Evolutionary conservation across 2,888 invertebrate species (phyloP), one percentile per base, ranked within the genome.

Genomic region (Caenorhabditis sp.): DNA sequence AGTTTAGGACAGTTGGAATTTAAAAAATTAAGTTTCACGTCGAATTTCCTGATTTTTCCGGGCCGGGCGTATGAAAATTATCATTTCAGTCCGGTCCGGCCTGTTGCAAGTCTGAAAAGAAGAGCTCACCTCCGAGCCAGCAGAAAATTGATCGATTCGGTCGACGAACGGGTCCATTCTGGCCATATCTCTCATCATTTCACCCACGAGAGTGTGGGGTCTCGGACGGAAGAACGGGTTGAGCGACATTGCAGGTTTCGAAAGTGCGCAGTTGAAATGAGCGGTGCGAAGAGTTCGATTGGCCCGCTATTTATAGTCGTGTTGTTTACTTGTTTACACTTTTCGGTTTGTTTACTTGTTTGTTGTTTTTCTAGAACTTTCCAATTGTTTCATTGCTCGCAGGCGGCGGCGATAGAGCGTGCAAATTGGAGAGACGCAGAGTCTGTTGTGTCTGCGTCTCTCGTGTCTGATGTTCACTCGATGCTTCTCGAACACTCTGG

Each of bases 341-440:
- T n/a, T n/a, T n/a, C n/a, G n/a, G n/a, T n/a, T n/a, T n/a, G n/a
- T n/a, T n/a, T n/a, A n/a, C n/a, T n/a, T n/a, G n/a, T n/a, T n/a
- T n/a, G n/a, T n/a, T n/a, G n/a, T n/a, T n/a, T n/a, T n/a, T 63
- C 63, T 52, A 32, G 63, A 63, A 63, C 17, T 2, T 63, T 63
- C 63, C 6, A 43, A 41, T 11, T 26, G 9, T 9, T 53, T 63
- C 63, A 2, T 41, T 15, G 13, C 50, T 26, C 17, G n/a, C 8
- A 11, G 5, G 27, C 9, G 22, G 15, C 13, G 17, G n/a, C 11
- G 43, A 43, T 22, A 43, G 20, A 43, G 63, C 52, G 43, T 15
- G 53, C 32, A 15, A 11, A 17, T 0, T 8, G 45, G 11, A 30
- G 52, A 53, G 45, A 63, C 45, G 35, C 35, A 35, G 63, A 24